phyloP scores from a whole-genome alignment of 2,797 vertebrate species.

The Hafferia zeledoni region DNA sequence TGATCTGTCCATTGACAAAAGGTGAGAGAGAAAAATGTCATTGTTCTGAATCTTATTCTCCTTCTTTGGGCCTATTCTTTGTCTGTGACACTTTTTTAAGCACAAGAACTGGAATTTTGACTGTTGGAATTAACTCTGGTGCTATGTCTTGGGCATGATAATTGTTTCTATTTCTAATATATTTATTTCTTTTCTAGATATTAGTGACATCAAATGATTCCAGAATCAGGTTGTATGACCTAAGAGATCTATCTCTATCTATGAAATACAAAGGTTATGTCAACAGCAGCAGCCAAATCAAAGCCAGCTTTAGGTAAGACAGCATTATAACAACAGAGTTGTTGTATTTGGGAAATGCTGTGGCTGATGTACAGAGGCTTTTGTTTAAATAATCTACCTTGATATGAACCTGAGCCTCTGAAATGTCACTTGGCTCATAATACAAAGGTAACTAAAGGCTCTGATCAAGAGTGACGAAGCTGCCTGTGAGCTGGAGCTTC shows the following conservation, averaged over 20 bases:
- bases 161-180: background rate
- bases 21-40: background rate
- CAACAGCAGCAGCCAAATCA: conserved; percentile 99
- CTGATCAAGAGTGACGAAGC: background rate
- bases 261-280: conserved; percentile 99
- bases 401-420: background rate
- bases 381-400: background rate
- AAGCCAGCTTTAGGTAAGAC: conserved; percentile 97
- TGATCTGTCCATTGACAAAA: background rate
- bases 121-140: background rate
- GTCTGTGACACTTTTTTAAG: background rate
- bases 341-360: background rate
- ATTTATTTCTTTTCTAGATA: conserved; percentile 79
- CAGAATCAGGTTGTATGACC: conserved; percentile 93
- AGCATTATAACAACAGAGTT: background rate
- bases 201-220: conserved; percentile 98
- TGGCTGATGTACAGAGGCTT: background rate
- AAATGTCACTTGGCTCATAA: background rate
- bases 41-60: background rate
- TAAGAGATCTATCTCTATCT: conserved; percentile 96
- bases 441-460: background rate
- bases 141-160: background rate
- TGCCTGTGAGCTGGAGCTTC: background rate
- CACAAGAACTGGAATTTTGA: background rate
- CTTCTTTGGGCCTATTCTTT: background rate